Conservation (phyloP, 2,888 invertebrate genomes). For the Andrena camellia region DNA sequence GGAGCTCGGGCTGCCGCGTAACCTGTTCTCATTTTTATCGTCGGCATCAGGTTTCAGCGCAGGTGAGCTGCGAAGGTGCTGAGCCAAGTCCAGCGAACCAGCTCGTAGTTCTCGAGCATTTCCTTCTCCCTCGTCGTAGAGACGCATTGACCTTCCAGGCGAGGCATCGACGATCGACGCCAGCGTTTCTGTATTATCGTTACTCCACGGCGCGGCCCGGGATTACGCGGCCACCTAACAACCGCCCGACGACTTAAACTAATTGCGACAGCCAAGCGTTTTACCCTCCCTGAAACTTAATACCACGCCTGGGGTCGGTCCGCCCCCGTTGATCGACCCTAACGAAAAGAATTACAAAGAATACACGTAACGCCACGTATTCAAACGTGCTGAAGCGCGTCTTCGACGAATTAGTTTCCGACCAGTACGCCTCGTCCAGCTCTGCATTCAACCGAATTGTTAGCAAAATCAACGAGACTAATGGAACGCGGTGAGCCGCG, state of each 20-base stretch:
- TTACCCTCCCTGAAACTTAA: conserved; percentile 53
- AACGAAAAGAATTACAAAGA: conserved; percentile 12
- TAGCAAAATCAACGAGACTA: neutral
- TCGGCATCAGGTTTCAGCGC: conserved; percentile 82
- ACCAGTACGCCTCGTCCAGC: neutral
- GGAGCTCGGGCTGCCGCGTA: conserved; percentile 73
- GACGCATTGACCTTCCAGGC: conserved; percentile 68
- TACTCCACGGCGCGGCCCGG: conserved; percentile 9
- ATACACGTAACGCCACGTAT: neutral
- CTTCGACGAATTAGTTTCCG: neutral
- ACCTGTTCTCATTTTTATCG: conserved; percentile 84
- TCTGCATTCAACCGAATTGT: neutral
- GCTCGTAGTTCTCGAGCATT: conserved; percentile 62
- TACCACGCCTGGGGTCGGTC: conserved; percentile 34
- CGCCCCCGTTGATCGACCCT: neutral
- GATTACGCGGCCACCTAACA: conserved; percentile 24
- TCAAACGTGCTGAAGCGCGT: neutral
- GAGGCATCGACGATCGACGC: conserved; percentile 53
- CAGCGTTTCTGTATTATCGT: conserved; percentile 32
- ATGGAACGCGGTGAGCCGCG: neutral
- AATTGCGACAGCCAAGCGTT: conserved; percentile 40
- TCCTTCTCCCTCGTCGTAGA: conserved; percentile 67
- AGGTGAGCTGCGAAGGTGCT: conserved; percentile 81
- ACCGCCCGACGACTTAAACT: conserved; percentile 13
- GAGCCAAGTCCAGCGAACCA: conserved; percentile 69